Evolutionary conservation across 2,888 invertebrate species (phyloP).

Genomic region (Eupithecia dodoneata): DNA sequence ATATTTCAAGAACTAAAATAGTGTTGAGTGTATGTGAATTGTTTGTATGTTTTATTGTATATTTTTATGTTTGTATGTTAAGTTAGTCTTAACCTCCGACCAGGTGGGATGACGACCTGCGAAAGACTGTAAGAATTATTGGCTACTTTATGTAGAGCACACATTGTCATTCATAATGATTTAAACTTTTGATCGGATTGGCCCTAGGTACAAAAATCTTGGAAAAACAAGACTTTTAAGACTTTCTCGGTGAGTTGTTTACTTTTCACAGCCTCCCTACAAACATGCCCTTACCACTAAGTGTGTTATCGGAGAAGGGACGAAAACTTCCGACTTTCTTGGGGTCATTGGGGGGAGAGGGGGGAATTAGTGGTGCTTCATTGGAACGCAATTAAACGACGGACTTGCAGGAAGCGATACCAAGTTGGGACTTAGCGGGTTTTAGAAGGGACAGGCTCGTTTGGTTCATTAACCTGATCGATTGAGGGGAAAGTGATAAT

Average conservation of each 20-base stretch:
- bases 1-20: too few relatives aligned
- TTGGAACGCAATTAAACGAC: constrained; percentile 81
- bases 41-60: too few relatives aligned
- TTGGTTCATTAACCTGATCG: constrained; percentile 29
- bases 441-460: constrained; percentile 31
- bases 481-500: constrained; percentile 22
- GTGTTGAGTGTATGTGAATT: too few relatives aligned
- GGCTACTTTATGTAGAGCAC: not conserved
- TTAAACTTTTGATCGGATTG: not conserved
- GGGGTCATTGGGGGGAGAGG: constrained; percentile 32
- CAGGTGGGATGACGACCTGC: too few relatives aligned
- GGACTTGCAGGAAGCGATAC: constrained; percentile 61
- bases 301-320: constrained; percentile 45
- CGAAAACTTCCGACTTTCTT: constrained; percentile 45
- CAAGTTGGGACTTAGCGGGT: constrained; percentile 49
- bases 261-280: not conserved
- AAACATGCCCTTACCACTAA: constrained; percentile 35
- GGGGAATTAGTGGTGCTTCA: constrained; percentile 77
- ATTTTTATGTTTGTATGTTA: too few relatives aligned
- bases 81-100: too few relatives aligned
- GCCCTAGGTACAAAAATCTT: not conserved
- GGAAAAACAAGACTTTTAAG: not conserved
- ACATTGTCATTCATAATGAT: not conserved
- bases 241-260: not conserved
- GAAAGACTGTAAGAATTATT: not conserved